Evolutionary conservation across 2,113 vertebrate genomes (phyloP).

Genomic region (Stigmatopora nigra): DNA sequence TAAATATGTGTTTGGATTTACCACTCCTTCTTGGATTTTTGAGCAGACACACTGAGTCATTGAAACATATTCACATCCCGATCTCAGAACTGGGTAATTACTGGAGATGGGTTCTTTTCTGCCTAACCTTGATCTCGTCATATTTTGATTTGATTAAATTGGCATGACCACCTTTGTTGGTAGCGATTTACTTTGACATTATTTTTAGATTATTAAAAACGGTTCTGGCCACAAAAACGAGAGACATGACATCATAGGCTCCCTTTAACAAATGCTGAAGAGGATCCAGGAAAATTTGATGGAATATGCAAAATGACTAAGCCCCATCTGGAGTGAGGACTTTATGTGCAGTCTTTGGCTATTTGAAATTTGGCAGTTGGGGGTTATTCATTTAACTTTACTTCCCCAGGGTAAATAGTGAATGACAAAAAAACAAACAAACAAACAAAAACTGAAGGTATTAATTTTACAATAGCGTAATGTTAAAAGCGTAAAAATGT

Average conservation of each 20-base stretch:
- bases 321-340: constrained; percentile 42
- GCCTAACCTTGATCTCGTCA: neutral
- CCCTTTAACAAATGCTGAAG: constrained; percentile 38
- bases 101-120: neutral
- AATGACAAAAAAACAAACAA: too few species aligned
- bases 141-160: constrained; percentile 28
- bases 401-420: too few species aligned
- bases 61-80: neutral
- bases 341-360: constrained; percentile 31
- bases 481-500: too few species aligned
- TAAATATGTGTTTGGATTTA: neutral
- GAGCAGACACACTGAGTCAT: neutral
- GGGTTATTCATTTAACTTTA: constrained; percentile 27
- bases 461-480: too few species aligned
- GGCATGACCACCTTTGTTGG: constrained; percentile 13
- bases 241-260: constrained; percentile 37
- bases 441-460: too few species aligned
- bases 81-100: neutral
- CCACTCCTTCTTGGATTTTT: neutral
- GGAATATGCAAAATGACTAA: constrained; percentile 46
- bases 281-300: constrained; percentile 49
- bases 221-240: constrained; percentile 28
- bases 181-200: neutral
- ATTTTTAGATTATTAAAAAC: constrained; percentile 13
- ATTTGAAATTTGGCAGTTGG: constrained; percentile 36